These are phyloP conservation scores for Tor tambroides DNA, from an alignment of 2,113 vertebrate genomes.

Conservation along the genomic window DNA sequence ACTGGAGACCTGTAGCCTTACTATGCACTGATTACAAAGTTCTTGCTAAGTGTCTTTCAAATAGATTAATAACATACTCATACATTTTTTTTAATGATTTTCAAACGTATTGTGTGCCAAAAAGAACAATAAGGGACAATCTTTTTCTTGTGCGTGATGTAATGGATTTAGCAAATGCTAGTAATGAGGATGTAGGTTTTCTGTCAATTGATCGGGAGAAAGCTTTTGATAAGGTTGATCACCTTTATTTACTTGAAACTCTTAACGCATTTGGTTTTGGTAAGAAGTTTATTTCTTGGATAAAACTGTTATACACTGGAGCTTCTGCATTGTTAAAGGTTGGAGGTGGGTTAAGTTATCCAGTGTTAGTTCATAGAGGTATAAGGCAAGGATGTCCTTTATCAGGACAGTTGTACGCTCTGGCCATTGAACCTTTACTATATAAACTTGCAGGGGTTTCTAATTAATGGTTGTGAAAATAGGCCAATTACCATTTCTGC, in stretches of 20 bases:
- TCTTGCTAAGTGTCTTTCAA: background rate
- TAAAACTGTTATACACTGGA: background rate
- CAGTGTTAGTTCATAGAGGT: background rate
- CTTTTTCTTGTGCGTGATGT: background rate
- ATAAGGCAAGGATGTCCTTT: background rate
- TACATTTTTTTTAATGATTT: background rate
- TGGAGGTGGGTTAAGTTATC: background rate
- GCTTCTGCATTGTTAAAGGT: background rate
- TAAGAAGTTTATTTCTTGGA: too few relatives aligned
- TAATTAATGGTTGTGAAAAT: background rate
- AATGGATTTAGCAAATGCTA: background rate
- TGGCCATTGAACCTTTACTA: background rate
- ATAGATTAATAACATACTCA: background rate
- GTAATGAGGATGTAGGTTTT: background rate
- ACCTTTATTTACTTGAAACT: background rate
- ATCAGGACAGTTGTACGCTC: background rate
- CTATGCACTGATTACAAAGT: background rate
- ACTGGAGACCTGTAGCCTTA: background rate
- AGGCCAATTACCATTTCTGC: background rate
- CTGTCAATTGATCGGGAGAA: background rate
- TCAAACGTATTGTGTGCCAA: background rate
- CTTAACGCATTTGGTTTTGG: background rate
- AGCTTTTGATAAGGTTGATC: background rate
- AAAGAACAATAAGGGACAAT: background rate
- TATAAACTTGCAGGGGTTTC: background rate